Percentiles rank a stretch among this genome's conserved stretches.
Conservation (phyloP, 2,113 vertebrate genomes). For the Toxostoma redivivum region DNA sequence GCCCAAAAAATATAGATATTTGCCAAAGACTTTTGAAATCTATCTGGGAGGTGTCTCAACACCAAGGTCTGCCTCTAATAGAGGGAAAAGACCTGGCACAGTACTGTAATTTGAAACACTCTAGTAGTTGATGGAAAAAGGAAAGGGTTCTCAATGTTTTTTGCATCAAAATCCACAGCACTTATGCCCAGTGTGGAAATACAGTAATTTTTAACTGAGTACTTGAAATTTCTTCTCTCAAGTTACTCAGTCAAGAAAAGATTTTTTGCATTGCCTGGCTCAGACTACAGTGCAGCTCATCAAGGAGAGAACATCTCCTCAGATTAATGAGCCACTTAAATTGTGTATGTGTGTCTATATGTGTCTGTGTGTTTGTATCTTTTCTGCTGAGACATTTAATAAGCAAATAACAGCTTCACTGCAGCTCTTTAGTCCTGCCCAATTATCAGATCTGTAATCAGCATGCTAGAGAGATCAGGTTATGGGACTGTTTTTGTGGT, state of each 20-base stretch:
- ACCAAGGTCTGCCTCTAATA: not conserved
- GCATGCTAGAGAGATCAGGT: not conserved
- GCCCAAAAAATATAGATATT: not conserved
- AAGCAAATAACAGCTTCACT: constrained; percentile 12
- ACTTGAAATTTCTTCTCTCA: not conserved
- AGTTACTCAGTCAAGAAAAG: not conserved
- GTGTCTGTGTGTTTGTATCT: not conserved
- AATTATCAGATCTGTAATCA: not conserved
- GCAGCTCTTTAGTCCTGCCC: not conserved
- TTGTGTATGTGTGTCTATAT: not conserved
- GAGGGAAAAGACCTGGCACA: not conserved
- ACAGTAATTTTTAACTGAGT: not conserved
- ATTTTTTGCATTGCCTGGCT: not conserved
- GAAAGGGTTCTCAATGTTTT: not conserved
- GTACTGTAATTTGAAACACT: not conserved
- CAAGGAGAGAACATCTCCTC: not conserved
- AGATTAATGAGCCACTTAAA: not conserved
- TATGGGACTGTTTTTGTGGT: not conserved
- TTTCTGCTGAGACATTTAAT: not conserved
- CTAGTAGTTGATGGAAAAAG: not conserved
- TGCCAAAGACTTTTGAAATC: constrained; percentile 3
- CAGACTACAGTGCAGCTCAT: not conserved
- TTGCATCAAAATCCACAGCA: not conserved
- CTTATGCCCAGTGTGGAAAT: not conserved
- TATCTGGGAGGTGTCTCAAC: not conserved